These are phyloP conservation scores for Zaprionus vittiger DNA, from an alignment of 1,140 invertebrate genomes.

Conservation along the genomic window DNA sequence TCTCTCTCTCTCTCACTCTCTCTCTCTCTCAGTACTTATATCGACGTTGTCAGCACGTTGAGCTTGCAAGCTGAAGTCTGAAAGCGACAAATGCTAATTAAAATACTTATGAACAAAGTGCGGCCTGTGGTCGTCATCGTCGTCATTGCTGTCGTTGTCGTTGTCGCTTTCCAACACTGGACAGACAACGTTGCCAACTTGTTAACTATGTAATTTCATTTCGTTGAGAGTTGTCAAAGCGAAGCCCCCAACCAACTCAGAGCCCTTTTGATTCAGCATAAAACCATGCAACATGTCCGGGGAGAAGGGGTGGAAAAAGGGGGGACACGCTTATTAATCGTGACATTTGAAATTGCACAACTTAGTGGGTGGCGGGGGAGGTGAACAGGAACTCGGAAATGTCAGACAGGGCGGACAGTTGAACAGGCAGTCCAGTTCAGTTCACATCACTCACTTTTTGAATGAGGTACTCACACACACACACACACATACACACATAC, in stretches of 20 bases:
- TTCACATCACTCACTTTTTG: conserved; percentile 48
- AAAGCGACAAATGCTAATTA: conserved; percentile 37
- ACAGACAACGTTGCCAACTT: conserved; percentile 4
- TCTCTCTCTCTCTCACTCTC: too few species aligned
- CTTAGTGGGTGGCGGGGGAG: not conserved
- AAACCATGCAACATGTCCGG: conserved; percentile 29
- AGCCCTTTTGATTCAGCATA: conserved; percentile 16
- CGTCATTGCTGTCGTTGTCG: not conserved
- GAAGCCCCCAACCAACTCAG: conserved; percentile 14
- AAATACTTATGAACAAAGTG: conserved; percentile 35
- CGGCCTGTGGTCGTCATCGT: conserved; percentile 16
- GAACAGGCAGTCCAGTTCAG: conserved; percentile 25
- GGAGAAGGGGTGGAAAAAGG: too few species aligned
- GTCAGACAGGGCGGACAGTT: conserved; percentile 22
- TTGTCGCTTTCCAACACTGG: conserved; percentile 16
- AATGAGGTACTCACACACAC: conserved; percentile 1
- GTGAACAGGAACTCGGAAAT: conserved; percentile 37
- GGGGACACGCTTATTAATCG: conserved; percentile 39
- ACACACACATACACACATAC: not conserved
- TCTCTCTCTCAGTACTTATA: too few species aligned
- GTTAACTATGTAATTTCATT: conserved; percentile 37
- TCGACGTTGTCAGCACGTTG: not conserved
- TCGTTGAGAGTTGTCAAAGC: conserved; percentile 38
- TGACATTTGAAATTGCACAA: conserved; percentile 50
- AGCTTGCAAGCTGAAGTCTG: not conserved